Percentiles rank a stretch among this genome's conserved stretches.
Conservation (phyloP, 2,113 vertebrate species). For the Zosterops lateralis region DNA sequence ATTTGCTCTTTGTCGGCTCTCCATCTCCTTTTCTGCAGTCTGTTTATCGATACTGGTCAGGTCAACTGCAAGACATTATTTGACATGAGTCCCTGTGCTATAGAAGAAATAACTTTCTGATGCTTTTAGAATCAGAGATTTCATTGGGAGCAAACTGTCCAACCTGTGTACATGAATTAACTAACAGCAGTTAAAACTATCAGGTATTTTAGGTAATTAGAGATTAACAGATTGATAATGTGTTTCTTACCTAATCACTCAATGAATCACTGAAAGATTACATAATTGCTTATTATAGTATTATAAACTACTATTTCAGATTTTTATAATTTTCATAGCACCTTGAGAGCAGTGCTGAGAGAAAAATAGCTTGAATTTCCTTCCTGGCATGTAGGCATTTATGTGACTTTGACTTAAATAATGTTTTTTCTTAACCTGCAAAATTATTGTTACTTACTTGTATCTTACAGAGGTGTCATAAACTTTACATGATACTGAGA, state of each 20-base stretch:
- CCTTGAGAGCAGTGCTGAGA: not conserved
- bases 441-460: not conserved
- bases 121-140: not conserved
- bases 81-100: not conserved
- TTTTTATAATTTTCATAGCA: not conserved
- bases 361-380: not conserved
- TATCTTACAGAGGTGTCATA: not conserved
- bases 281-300: not conserved
- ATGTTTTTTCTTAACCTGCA: not conserved
- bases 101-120: not conserved
- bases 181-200: not conserved
- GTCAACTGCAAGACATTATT: constrained; percentile 81
- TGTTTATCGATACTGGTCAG: constrained; percentile 88
- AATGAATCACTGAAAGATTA: not conserved
- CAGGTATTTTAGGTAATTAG: not conserved
- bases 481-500: not conserved
- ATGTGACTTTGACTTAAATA: not conserved
- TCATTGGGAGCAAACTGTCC: not conserved
- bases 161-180: not conserved
- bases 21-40: constrained; percentile 78
- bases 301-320: not conserved
- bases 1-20: constrained; percentile 77
- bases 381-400: not conserved
- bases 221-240: not conserved
- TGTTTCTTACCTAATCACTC: not conserved